Evolutionary conservation across 2,113 vertebrate species (phyloP), one percentile per base, ranked within the genome.

Genomic region (Stegostoma tigrinum): DNA sequence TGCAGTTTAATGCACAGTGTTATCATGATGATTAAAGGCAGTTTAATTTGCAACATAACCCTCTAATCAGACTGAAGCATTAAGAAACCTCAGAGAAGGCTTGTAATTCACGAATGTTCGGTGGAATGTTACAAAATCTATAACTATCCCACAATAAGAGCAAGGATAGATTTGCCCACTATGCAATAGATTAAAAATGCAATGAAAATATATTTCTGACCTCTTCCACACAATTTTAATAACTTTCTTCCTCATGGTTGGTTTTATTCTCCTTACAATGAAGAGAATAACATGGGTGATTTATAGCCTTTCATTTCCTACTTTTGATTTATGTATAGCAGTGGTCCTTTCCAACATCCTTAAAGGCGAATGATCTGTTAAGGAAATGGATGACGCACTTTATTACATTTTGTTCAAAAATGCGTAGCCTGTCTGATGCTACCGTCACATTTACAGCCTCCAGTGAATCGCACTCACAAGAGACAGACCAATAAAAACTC

Each of bases 171-270:
- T 95, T 95, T 75, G 34, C 66, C 4, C 38, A 94, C 38, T 21
- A 42, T 45, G 66, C n/a, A 72, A 68, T 52, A 24, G 30, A 95
- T 75, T 95, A 95, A 72, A 95, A 95, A 95, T 72, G 6, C 27
- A 34, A 91, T 66, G 89, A 93, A 75, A 72, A 52, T 95, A 72
- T 27, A 95, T 95, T 95, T 95, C 68, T 95, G 68, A 72, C 67
- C 67, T 52, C 94, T 52, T 72, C 68, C 75, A 30, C 19, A 52
- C 12, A 52, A 5, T 70, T 94, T 27, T 94, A 94, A 94, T 94
- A 3, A 94, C 0, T 3, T 94, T 94, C 66, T 27, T 45, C 93
- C 66, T 70, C 93, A 70, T 0, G 24, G 19, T 70, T 70, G 38
- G 38, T 45, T 70, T 70, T 67, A 42, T 70, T 10, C 66, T 70